Base-by-base conservation (phyloP, 2,797 vertebrate species). In the Pangasius sanitwongsei region DNA sequence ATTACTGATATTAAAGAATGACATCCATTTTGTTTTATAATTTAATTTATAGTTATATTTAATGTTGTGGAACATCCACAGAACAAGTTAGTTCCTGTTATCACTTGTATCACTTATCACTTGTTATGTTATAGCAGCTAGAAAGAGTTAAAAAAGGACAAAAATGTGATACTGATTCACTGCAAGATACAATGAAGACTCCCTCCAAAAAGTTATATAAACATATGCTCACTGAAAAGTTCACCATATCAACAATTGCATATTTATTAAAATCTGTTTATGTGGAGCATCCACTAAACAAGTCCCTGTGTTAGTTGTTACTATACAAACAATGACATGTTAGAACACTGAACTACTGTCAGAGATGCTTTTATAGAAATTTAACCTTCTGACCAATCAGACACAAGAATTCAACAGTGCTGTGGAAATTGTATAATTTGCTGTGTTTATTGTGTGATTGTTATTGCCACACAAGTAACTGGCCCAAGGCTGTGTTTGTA, bases 401-500 rank as follows among this genome's bases (percentile, higher is more conserved):
- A 48, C 28, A 20, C 61, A 65, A 83, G 13, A 83, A n/a, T 63
- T 65, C 55, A 48, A 67, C 23, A 48, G 16, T 67, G 44, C 41
- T 15, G 3, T 15, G 25, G 7, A 61, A 85, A n/a, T 31, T 31
- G 34, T 85, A 84, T 78, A 85, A 67, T 50, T 63, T 57, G 18
- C 28, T 25, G 44, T 88, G 37, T n/a, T 84, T 84, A 77, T 80
- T 69, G 53, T 31, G 15, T 31, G 50, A 87, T 55, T 75, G 70
- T 61, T 86, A 86, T 67, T 50, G 44, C 25, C 13, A 34, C 65
- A 85, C 78, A 34, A 12, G 11, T 50, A 48, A 77, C 37, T 57
- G 63, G 63, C 83, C 48, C 44, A 75, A 44, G 50, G 81, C 75
- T 65, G 59, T 70, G 72, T 53, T 61, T 85, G 18, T 89, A 48